Base-by-base conservation (phyloP, 2,888 invertebrate species). In the Pterostichus madidus region DNA sequence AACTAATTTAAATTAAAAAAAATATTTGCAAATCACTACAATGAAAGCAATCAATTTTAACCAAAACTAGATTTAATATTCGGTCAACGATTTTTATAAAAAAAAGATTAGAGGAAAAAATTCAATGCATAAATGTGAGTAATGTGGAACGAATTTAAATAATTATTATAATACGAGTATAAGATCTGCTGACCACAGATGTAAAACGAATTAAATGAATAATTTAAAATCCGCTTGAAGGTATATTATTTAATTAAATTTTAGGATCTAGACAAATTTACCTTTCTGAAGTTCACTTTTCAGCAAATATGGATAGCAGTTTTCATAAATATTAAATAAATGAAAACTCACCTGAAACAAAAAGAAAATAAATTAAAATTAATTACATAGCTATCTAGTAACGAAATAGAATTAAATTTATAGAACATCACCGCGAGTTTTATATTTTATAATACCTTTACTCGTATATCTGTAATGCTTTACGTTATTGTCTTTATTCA, bases 301-400 rank as follows among this genome's bases (percentile, higher is more conserved):
- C 44, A 10, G 44, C 68, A 71, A 71, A 71, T 71, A 71, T 44
- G 68, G 68, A 39, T 71, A 44, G 64, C 13, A 39, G 68, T 71
- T 44, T 71, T 44, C 64, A 44, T 44, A 39, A 64, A 64, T 10
- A 68, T 61, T 35, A 46, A 31, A 71, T 52, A 80, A 71, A 80
- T 35, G 68, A 71, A 46, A 17, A 80, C 71, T 80, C 68, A 71
- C 71, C 80, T 80, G 44, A 13, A 80, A 71, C 53, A 68, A 68
- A 71, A n/a, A 53, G 6, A 80, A 71, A 24, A 35, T 35, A 13
- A 17, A 80, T 49, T 64, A 79, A 35, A 31, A 64, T 79, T 39
- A n/a, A 79, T 59, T 68, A 44, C 6, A 79, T 32, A 44, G 10
- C 0, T n/a, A n/a, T 46, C 11, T 77, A n/a, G 17, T 56, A 46